Base-by-base conservation (phyloP, 1,140 invertebrate genomes). In the roundworm (Caenorhabditis elegans) region DNA sequence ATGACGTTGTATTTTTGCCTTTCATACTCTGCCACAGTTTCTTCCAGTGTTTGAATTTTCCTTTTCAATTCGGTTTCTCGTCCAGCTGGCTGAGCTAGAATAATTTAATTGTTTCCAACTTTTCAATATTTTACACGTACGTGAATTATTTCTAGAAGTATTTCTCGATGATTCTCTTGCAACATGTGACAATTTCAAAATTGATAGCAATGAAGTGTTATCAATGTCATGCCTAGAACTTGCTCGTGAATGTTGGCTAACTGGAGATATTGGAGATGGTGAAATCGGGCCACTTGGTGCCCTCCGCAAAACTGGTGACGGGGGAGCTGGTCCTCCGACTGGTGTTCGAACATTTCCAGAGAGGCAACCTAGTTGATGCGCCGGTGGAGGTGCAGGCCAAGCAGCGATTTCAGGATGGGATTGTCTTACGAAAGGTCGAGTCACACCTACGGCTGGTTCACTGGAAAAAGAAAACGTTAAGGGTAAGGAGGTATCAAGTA, bases 1-100 rank as follows among this genome's bases (percentile, higher is more conserved):
- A 89, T 88, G 0, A 89, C 88, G 75, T 85, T 89, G 46, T 84
- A 88, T 77, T 89, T 89, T 82, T 89, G 88, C 22, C 86, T 47
- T 84, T 89, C 88, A 82, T 89, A 89, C 76, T 89, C 88, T 10
- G 88, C 88, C 17, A 89, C 88, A 31, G 87, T 89, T 39, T 89
- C 88, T 81, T 89, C 88, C 8, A 89, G 46, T 11, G 82, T 84
- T 77, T 89, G 88, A 24, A 89, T 89, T 48, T 89, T 89, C 53
- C 82, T 81, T 36, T 89, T 78, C 34, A 89, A 31, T 65, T 89
- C 88, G 6, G 82, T 83, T 77, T 89, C 88, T 13, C 88, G 49
- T 36, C 88, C 88, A 13, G 48, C 46, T 15, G 76, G 76, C 28
- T 48, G 48, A 28, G 76, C 46, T 48, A 10, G 3, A 47, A 49